Base-by-base conservation (phyloP, 2,888 invertebrate species). In the Caenorhabditis macrosperma region DNA sequence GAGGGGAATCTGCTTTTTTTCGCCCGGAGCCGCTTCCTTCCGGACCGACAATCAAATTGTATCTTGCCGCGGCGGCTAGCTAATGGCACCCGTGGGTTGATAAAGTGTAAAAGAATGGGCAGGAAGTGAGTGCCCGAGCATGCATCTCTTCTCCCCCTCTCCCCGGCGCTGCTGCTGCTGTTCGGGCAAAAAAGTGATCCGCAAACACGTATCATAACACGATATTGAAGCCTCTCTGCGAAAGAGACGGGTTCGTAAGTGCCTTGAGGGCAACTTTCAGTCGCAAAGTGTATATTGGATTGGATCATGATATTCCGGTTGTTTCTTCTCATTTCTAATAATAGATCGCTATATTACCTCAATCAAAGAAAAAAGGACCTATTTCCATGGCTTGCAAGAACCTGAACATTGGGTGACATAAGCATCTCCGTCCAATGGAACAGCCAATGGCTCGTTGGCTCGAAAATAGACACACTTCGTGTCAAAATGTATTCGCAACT, bases 61-160 rank as follows among this genome's bases (percentile, higher is more conserved):
- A 74, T 57, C 33, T 54, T 28, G 48, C 63, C 41, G 46, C 64
- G 48, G 64, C 57, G 50, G 52, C 74, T 64, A 48, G 74, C 74
- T 74, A 74, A 74, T 74, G 64, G 59, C 74, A 64, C 64, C 64
- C 74, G 74, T 74, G 64, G 74, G 74, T 74, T 74, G 74, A 74
- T 74, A 64, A 74, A 74, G 74, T 74, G 74, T 74, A 74, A 74
- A 74, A 74, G 74, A 74, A 74, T 74, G 74, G n/a, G 64, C 74
- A 74, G 74, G 71, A 71, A 71, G 71, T 71, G 71, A 63, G 63
- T 57, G 48, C 28, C 48, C 10, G 74, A 64, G 74, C 74, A 74
- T 74, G 74, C 74, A 15, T 59, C 57, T 74, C 52, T 38, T 22
- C 48, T 15, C 35, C 22, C 26, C 33, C 28, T 52, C 35, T 44